Base-by-base conservation (phyloP, 2,113 vertebrate genomes). In the Lanius ludovicianus region DNA sequence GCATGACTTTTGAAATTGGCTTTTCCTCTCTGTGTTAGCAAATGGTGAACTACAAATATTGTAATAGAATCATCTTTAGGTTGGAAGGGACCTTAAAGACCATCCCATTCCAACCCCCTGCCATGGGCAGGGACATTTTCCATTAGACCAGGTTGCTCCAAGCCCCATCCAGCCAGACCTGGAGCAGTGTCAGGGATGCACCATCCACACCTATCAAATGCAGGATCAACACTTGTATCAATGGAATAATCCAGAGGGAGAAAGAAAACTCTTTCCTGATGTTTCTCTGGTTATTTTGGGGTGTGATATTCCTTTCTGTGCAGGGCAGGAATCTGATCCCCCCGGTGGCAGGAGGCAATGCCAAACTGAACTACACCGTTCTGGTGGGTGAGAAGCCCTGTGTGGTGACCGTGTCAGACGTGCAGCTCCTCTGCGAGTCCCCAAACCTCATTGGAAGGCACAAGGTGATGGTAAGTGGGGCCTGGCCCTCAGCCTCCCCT, bases 251-350 rank as follows among this genome's bases (percentile, higher is more conserved):
- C 6, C 16, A 67, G 21, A 85, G 20, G 1, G 35, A 35, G 27
- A 11, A 63, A 30, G 21, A 12, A 31, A 67, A n/a, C 39, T 22
- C 39, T 16, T 60, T 41, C 15, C 49, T 75, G 23, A 17, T 1
- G 2, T 16, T 20, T 5, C 3, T 15, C 24, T 74, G 50, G 28
- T 21, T 41, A 55, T 65, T 52, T 5, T 7, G 28, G 4, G 44
- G 6, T 28, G n/a, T 82, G 55, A 27, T 69, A 13, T 64, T 97
- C 33, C 62, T 87, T 80, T 97, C 44, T 67, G 6, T 71, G 39
- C 93, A 99, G 99, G 99, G 99, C 41, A 98, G 98, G 89, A 99
- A 99, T 96, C 97, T 99, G 93, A 99, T 99, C 70, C 99, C 99
- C 2, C 98, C 99, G 0, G 99, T 99, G 82, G 98, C 98, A 3